These are phyloP conservation scores for Portunus trituberculatus DNA, from an alignment of 1,140 invertebrate species.

Conservation along the genomic window DNA sequence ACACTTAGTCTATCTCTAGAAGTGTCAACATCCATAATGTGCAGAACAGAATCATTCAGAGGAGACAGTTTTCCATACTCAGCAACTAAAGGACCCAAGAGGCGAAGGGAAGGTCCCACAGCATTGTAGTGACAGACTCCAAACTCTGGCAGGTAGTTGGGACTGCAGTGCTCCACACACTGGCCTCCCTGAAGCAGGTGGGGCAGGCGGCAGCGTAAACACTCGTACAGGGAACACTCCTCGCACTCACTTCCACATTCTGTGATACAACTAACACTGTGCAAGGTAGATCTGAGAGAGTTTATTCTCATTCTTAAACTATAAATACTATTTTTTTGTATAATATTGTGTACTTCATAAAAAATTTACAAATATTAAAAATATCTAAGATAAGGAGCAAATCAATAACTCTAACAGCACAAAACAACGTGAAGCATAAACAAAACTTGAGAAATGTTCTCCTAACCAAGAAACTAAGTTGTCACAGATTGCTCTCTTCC, in stretches of 20 bases:
- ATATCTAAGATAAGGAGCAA: too few relatives aligned
- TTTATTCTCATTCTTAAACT: too few relatives aligned
- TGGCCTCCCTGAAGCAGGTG: slow-evolving; percentile 72
- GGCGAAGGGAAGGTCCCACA: slow-evolving; percentile 55
- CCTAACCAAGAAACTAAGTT: too few relatives aligned
- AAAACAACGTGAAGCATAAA: too few relatives aligned
- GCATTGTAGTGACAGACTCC: slow-evolving; percentile 71
- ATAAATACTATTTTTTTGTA: too few relatives aligned
- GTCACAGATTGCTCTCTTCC: too few relatives aligned
- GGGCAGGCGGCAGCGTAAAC: slow-evolving; percentile 58
- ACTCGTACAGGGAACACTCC: slow-evolving; percentile 74
- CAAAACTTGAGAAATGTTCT: too few relatives aligned
- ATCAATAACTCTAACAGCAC: too few relatives aligned
- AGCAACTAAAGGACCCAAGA: slow-evolving; percentile 59
- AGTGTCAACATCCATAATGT: slow-evolving; percentile 73
- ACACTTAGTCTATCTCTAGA: slow-evolving; percentile 55
- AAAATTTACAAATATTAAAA: too few relatives aligned
- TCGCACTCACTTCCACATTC: slow-evolving; percentile 72
- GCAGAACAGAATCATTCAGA: slow-evolving; percentile 72
- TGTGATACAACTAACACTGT: slow-evolving; percentile 55
- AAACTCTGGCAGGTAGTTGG: slow-evolving; percentile 62
- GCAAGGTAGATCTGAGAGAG: background rate
- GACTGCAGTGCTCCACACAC: slow-evolving; percentile 71
- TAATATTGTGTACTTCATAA: too few relatives aligned
- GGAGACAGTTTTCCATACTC: slow-evolving; percentile 62